Evolutionary conservation across 2,888 invertebrate species (phyloP), one percentile per base, ranked within the genome.

Genomic region (Leptinotarsa rubiginosa): DNA sequence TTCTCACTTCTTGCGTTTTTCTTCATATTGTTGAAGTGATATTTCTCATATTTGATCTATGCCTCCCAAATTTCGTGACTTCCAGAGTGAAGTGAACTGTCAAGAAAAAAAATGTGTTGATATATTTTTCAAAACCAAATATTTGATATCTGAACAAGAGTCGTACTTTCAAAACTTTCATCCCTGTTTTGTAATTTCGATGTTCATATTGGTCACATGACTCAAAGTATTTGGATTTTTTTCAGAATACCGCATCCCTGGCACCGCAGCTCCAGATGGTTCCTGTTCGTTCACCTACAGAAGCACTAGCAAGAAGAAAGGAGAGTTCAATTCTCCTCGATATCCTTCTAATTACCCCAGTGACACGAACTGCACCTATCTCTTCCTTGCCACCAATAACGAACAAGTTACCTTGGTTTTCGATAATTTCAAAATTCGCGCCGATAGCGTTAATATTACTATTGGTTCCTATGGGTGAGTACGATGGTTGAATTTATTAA

Each of bases 301-400:
- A 82, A 96, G 96, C 86, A 92, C 93, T 81, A 95, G 96, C 59
- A 93, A 93, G 86, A 96, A 96, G 88, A 92, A 93, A 75, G 97
- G 97, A 69, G 96, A 96, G 86, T 95, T 98, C 88, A 98, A 98
- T 89, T 97, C 97, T 70, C 98, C 98, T 25, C 93, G 97, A 77
- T 97, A 97, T 91, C 98, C 98, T 85, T 96, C 97, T 86, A 96
- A 97, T 90, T 99, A 99, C 91, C 98, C 98, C 79, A 96, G 97
- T 85, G 94, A 94, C 88, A 97, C 95, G 80, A 96, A 96, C 90
- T 98, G 98, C 90, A 95, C 96, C 77, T 99, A 96, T 90, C 91
- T 94, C 85, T 96, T 98, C 88, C 90, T 94, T 84, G 95, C 95
- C 71, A 93, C 93, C 80, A 93, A 94, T 78, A 95, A 95, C 87